phyloP scores from a whole-genome alignment of 1,140 invertebrate genomes.

The Drosophila punjabiensis region DNA sequence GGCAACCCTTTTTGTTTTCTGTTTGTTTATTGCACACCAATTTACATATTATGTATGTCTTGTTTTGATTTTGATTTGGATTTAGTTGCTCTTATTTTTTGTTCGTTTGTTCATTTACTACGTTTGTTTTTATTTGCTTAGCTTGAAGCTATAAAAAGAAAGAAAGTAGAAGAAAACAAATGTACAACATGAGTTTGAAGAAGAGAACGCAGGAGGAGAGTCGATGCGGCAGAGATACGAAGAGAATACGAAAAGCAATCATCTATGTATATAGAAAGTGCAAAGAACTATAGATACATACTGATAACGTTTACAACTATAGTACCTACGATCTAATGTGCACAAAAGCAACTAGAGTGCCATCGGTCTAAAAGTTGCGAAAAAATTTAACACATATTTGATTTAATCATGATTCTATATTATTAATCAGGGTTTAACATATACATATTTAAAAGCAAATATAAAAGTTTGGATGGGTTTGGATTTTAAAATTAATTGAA shows the following conservation, averaged over 20 bases:
- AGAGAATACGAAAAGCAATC: slow-evolving; percentile 11
- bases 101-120: slow-evolving; percentile 58
- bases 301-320: neutral
- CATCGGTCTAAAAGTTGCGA: neutral
- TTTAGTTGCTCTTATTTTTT: slow-evolving; percentile 37
- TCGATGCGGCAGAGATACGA: slow-evolving; percentile 31
- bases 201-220: slow-evolving; percentile 16
- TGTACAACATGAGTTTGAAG: slow-evolving; percentile 77
- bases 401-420: neutral
- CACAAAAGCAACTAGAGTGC: slow-evolving; percentile 2
- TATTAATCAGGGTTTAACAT: neutral
- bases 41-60: slow-evolving; percentile 70
- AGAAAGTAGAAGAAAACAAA: slow-evolving; percentile 78
- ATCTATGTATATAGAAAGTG: slow-evolving; percentile 21
- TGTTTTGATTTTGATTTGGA: slow-evolving; percentile 42
- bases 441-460: neutral
- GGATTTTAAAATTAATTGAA: no score
- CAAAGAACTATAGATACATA: neutral
- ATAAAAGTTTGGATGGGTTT: no score
- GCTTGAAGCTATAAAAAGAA: slow-evolving; percentile 78
- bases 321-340: neutral
- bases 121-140: slow-evolving; percentile 64
- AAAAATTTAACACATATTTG: neutral
- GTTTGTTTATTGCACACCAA: slow-evolving; percentile 61
- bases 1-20: slow-evolving; percentile 31